phyloP scores from a whole-genome alignment of 2,888 invertebrate genomes.

The Amblyjoppa proteus region DNA sequence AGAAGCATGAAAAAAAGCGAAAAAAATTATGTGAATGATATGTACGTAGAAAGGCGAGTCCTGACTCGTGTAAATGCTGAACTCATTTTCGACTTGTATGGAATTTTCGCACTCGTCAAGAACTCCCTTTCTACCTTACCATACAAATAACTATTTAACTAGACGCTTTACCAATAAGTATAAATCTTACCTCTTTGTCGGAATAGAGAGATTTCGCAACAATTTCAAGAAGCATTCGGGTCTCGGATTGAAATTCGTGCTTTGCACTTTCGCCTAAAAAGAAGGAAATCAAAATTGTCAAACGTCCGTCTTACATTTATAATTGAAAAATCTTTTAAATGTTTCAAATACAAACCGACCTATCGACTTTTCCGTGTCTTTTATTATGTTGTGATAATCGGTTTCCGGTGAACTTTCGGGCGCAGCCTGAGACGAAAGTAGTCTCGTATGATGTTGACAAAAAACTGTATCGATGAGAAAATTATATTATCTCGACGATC shows the following conservation, averaged over 20 bases:
- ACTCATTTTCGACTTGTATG: no score
- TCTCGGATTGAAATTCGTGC: slow-evolving; percentile 98
- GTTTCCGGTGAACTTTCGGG: slow-evolving; percentile 80
- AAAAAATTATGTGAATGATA: not conserved
- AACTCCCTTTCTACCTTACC: no score
- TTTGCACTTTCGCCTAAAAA: slow-evolving; percentile 87
- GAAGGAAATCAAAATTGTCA: slow-evolving; percentile 20
- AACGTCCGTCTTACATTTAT: not conserved
- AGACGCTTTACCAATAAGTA: not conserved
- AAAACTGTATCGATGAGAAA: slow-evolving; percentile 60
- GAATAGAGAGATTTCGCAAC: slow-evolving; percentile 99
- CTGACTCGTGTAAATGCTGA: no score
- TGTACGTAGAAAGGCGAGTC: no score
- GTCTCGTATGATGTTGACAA: slow-evolving; percentile 68
- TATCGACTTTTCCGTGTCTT: slow-evolving; percentile 87
- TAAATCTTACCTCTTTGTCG: slow-evolving; percentile 93
- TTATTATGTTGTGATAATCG: slow-evolving; percentile 88
- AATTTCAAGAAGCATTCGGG: slow-evolving; percentile 97
- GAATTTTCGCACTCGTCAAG: no score
- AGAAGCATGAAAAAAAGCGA: no score
- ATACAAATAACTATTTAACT: slow-evolving; percentile 1
- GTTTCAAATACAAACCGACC: slow-evolving; percentile 82
- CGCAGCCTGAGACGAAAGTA: slow-evolving; percentile 81
- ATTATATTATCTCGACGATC: not conserved
- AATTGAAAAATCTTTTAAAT: not conserved